phyloP scores from a whole-genome alignment of 1,140 invertebrate genomes.

The Nymphalis io region DNA sequence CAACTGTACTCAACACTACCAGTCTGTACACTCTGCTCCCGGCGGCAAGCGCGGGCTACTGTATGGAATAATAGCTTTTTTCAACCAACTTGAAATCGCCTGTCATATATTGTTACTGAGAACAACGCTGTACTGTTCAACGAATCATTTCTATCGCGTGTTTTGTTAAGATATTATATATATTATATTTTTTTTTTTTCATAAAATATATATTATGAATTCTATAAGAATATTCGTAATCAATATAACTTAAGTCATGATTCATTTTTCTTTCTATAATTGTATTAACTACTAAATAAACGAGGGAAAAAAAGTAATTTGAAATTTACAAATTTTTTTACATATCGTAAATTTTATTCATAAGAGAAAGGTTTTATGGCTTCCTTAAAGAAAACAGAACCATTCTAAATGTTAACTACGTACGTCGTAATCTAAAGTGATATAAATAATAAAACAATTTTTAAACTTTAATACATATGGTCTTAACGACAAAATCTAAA shows the following conservation, averaged over 20 bases:
- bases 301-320: no score
- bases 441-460: no score
- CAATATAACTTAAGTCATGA: no score
- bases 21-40: constrained; percentile 33
- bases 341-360: no score
- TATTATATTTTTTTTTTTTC: background rate
- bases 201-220: background rate
- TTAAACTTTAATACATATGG: background rate
- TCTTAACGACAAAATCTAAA: background rate
- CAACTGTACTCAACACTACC: constrained; percentile 36
- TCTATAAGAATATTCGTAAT: background rate
- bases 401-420: no score
- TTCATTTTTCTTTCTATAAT: background rate
- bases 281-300: no score
- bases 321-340: no score
- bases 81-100: constrained; percentile 53
- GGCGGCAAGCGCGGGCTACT: constrained; percentile 57
- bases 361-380: no score
- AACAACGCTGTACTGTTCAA: constrained; percentile 20
- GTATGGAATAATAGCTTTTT: constrained; percentile 72
- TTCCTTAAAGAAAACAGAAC: no score
- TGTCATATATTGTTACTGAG: constrained; percentile 53
- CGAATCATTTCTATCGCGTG: constrained; percentile 19
- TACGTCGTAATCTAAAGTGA: no score
- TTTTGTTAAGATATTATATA: background rate